phyloP scores from a whole-genome alignment of 2,797 vertebrate species.

The Tolypeutes matacus region DNA sequence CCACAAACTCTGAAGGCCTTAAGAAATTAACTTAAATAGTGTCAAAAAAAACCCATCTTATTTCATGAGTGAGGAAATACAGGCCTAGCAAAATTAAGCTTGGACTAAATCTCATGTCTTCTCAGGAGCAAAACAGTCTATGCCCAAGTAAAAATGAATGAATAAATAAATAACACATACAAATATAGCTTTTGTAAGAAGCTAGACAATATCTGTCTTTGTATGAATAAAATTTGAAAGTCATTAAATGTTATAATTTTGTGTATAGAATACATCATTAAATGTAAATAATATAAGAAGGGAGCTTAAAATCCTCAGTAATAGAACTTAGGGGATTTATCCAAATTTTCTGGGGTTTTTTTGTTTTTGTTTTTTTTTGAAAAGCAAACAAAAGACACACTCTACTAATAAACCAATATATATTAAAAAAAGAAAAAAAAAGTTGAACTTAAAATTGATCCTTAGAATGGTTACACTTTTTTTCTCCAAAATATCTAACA shows the following conservation, averaged over 20 bases:
- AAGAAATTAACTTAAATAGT: constrained; percentile 31
- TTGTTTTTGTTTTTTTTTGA: constrained; percentile 13
- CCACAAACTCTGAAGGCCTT: background rate
- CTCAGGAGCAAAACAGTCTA: background rate
- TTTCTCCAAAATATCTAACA: background rate
- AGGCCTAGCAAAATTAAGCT: background rate
- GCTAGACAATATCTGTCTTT: background rate
- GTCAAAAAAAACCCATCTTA: constrained; percentile 48
- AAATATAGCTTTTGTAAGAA: background rate
- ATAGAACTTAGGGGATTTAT: background rate
- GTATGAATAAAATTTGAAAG: background rate
- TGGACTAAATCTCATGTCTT: background rate
- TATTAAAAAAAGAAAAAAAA: constrained; percentile 3
- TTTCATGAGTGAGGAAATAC: constrained; percentile 7
- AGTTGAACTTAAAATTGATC: background rate
- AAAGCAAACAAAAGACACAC: background rate
- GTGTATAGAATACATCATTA: background rate
- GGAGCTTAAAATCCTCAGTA: constrained; percentile 17
- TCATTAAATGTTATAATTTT: background rate
- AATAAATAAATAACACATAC: background rate
- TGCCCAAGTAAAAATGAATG: background rate
- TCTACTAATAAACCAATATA: background rate
- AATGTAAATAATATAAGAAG: background rate
- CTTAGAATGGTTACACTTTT: background rate
- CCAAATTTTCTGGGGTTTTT: background rate